Evolutionary conservation across 2,888 invertebrate genomes (phyloP).

Genomic region (Xanthorhoe designata): DNA sequence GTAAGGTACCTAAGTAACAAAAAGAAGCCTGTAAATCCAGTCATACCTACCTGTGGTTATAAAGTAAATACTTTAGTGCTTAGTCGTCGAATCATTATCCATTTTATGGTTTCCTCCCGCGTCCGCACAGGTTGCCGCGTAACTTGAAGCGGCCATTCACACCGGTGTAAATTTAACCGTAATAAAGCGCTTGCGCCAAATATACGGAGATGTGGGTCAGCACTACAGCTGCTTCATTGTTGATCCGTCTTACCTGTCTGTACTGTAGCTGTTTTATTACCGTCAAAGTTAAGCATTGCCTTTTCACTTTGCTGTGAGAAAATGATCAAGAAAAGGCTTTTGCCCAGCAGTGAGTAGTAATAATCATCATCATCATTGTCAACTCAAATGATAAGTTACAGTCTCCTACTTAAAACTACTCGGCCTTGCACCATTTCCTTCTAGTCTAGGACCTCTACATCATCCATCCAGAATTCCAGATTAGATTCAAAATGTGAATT

Average conservation of each 20-base stretch:
- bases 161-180: constrained; percentile 23
- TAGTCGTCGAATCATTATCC: not conserved
- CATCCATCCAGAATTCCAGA: too few species aligned
- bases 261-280: not conserved
- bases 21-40: not conserved
- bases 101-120: constrained; percentile 2
- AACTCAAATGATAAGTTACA: too few species aligned
- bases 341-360: too few species aligned
- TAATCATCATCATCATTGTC: too few species aligned
- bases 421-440: too few species aligned
- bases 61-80: not conserved
- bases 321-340: too few species aligned
- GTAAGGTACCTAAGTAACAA: not conserved
- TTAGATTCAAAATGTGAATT: too few species aligned
- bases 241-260: constrained; percentile 2
- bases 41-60: not conserved
- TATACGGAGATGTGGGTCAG: constrained; percentile 42
- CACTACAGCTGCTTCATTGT: constrained; percentile 28
- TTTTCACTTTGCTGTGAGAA: too few species aligned
- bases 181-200: constrained; percentile 30
- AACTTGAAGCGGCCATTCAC: constrained; percentile 28
- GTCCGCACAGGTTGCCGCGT: constrained; percentile 17
- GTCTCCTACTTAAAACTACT: too few species aligned
- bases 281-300: too few species aligned
- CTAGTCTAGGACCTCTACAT: too few species aligned